phyloP scores from a whole-genome alignment of 2,113 vertebrate genomes.

The Ciconia boyciana region DNA sequence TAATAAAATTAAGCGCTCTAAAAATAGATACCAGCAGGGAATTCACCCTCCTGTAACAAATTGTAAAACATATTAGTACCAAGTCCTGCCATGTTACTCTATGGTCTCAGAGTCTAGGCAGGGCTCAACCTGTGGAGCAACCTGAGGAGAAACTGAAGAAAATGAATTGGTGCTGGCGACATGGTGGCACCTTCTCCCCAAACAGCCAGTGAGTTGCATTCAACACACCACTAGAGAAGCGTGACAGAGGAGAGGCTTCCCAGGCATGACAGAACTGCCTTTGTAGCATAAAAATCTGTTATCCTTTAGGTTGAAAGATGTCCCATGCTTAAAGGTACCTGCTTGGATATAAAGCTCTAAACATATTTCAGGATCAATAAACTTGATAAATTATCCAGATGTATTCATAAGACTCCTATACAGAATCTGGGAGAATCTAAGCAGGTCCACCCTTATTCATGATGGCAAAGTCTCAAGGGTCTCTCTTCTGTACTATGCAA shows the following conservation, averaged over 20 bases:
- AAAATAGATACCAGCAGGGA: background rate
- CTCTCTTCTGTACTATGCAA: background rate
- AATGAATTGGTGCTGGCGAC: background rate
- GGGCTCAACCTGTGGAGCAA: background rate
- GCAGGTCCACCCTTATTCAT: too few relatives aligned
- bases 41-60: background rate
- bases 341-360: background rate
- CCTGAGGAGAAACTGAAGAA: background rate
- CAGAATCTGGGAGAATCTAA: too few relatives aligned
- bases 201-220: rapidly evolving
- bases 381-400: too few relatives aligned
- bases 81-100: background rate
- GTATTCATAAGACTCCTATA: background rate
- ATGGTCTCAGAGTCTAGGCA: background rate
- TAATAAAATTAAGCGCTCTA: background rate
- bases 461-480: background rate
- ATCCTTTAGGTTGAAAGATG: background rate
- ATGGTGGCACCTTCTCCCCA: background rate
- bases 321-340: background rate
- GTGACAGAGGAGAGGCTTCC: background rate
- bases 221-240: too few relatives aligned
- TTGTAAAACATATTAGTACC: background rate
- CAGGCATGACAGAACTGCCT: background rate
- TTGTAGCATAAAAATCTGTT: background rate
- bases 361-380: background rate